Evolutionary conservation across 2,888 invertebrate genomes (phyloP).

Genomic region (Troides aeacus): DNA sequence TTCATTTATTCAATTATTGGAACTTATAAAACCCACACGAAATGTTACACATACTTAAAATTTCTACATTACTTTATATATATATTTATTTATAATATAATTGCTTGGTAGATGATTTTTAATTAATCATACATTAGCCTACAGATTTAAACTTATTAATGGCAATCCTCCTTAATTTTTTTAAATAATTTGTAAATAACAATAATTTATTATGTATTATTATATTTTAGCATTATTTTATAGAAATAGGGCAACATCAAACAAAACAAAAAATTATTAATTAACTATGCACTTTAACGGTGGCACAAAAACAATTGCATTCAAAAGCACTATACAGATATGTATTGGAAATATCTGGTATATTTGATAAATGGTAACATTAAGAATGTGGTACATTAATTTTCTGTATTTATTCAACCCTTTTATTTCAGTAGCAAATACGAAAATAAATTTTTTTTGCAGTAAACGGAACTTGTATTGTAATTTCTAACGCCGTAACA

Average conservation of each 20-base stretch:
- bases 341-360: not conserved
- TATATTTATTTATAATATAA: not conserved
- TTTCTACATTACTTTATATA: not conserved
- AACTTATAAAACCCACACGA: too few relatives aligned
- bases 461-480: slow-evolving; percentile 17
- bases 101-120: not conserved
- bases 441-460: slow-evolving; percentile 6
- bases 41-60: too few relatives aligned
- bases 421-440: not conserved
- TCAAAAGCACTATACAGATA: not conserved
- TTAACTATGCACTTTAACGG: not conserved
- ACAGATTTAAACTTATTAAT: not conserved
- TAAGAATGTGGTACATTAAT: not conserved
- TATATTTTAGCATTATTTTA: slow-evolving; percentile 7
- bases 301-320: not conserved
- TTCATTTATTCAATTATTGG: too few relatives aligned
- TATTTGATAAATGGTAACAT: not conserved
- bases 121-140: not conserved
- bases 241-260: not conserved
- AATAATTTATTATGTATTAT: slow-evolving; percentile 10
- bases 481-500: slow-evolving; percentile 32
- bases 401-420: not conserved
- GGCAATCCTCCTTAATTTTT: not conserved
- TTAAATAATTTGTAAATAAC: slow-evolving; percentile 20
- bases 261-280: not conserved